These are phyloP conservation scores for Lophius piscatorius DNA, from an alignment of 2,113 vertebrate species.

Conservation along the genomic window DNA sequence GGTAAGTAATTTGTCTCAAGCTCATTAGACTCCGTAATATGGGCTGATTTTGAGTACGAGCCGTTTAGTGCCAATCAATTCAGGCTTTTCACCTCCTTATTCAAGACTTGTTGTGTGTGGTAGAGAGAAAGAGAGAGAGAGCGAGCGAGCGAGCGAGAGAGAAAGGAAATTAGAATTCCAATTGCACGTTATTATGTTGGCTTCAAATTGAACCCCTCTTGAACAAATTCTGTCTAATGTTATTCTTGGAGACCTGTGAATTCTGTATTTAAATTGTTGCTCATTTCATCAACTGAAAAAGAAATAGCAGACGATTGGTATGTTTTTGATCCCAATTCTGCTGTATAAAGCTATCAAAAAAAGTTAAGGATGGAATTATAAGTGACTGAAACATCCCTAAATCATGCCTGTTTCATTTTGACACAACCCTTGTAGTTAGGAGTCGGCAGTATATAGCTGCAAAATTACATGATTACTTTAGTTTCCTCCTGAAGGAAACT, in stretches of 20 bases:
- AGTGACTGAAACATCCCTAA: no score
- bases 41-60: slow-evolving; percentile 59
- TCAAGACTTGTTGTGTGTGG: neutral
- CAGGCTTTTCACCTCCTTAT: slow-evolving; percentile 49
- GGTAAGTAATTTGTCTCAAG: slow-evolving; percentile 58
- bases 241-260: neutral
- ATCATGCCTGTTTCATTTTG: no score
- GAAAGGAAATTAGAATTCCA: neutral
- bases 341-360: no score
- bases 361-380: no score
- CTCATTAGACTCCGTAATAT: slow-evolving; percentile 59
- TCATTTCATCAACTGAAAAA: neutral
- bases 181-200: neutral
- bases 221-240: neutral
- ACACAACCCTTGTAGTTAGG: no score
- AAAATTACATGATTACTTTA: no score
- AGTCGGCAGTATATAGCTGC: no score
- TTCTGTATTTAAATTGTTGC: neutral
- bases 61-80: slow-evolving; percentile 65
- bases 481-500: no score
- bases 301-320: neutral
- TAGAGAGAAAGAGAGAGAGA: neutral
- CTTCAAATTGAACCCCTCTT: neutral
- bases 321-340: neutral
- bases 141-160: neutral